phyloP scores from a whole-genome alignment of 2,113 vertebrate genomes.

The Phylloscopus trochiloides region DNA sequence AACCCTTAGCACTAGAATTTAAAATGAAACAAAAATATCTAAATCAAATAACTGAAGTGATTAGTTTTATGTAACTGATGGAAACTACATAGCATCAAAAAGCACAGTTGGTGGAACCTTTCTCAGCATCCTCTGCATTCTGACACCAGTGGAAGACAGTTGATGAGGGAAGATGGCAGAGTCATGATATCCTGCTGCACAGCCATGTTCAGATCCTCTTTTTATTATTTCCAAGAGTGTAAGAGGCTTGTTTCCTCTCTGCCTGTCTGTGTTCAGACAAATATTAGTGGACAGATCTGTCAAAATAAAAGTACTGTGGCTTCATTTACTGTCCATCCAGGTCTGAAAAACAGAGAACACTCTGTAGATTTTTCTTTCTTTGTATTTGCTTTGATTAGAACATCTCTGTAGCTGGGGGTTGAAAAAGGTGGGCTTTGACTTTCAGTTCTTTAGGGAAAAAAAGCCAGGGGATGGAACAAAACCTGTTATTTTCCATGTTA shows the following conservation, averaged over 20 bases:
- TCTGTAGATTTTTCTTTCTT: background rate
- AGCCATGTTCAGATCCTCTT: background rate
- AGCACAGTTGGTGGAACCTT: background rate
- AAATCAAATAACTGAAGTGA: rapidly evolving
- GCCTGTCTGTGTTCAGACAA: background rate
- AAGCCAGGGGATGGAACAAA: background rate
- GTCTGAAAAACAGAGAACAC: background rate
- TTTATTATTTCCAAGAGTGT: background rate
- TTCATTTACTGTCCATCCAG: background rate
- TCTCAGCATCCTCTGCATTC: background rate
- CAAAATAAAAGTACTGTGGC: background rate
- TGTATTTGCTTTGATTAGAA: background rate
- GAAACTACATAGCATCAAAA: background rate
- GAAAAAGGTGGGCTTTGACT: background rate
- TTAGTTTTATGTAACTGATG: background rate
- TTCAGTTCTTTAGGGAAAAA: background rate
- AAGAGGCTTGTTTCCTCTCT: background rate
- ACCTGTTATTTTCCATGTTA: background rate
- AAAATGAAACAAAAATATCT: background rate
- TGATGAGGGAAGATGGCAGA: background rate
- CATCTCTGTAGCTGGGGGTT: rapidly evolving
- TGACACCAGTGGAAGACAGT: background rate
- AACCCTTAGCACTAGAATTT: background rate
- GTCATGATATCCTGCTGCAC: background rate
- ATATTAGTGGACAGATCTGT: background rate